phyloP scores from a whole-genome alignment of 2,888 invertebrate genomes.

The Orthonevra nobilis region DNA sequence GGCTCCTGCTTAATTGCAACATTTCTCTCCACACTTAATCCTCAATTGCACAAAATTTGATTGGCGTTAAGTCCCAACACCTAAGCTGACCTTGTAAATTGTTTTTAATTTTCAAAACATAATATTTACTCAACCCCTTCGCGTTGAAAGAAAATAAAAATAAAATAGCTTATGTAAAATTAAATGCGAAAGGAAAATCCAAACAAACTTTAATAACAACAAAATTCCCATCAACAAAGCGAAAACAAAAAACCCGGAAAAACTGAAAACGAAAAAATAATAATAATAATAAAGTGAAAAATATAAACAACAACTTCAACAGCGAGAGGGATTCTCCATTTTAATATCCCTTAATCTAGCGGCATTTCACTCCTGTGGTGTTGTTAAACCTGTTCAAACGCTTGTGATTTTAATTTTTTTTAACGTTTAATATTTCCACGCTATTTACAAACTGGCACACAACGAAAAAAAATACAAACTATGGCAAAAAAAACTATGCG shows the following conservation, averaged over 20 bases:
- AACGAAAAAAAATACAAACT: slow-evolving; percentile 38
- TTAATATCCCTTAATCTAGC: slow-evolving; percentile 64
- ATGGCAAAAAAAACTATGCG: slow-evolving; percentile 34
- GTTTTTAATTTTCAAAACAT: slow-evolving; percentile 47
- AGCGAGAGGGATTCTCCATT: slow-evolving; percentile 39
- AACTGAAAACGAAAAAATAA: no score
- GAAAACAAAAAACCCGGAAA: slow-evolving; percentile 9
- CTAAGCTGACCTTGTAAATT: slow-evolving; percentile 16
- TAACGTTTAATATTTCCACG: slow-evolving; percentile 23
- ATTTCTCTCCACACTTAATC: no score
- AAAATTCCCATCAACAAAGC: slow-evolving; percentile 19
- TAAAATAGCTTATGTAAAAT: slow-evolving; percentile 23
- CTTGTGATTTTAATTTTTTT: slow-evolving; percentile 38
- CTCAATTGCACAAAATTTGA: background rate
- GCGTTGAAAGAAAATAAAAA: no score
- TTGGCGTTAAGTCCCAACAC: slow-evolving; percentile 1
- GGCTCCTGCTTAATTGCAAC: no score
- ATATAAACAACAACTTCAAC: slow-evolving; percentile 17
- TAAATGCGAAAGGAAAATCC: slow-evolving; percentile 8
- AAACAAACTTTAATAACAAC: slow-evolving; percentile 47
- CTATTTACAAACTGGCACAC: slow-evolving; percentile 31
- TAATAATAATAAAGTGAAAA: no score
- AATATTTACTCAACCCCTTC: slow-evolving; percentile 48
- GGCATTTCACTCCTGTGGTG: slow-evolving; percentile 57
- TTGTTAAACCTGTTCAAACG: slow-evolving; percentile 57